Base-by-base conservation (phyloP, 2,797 vertebrate species). In the Eutrigla gurnardus region DNA sequence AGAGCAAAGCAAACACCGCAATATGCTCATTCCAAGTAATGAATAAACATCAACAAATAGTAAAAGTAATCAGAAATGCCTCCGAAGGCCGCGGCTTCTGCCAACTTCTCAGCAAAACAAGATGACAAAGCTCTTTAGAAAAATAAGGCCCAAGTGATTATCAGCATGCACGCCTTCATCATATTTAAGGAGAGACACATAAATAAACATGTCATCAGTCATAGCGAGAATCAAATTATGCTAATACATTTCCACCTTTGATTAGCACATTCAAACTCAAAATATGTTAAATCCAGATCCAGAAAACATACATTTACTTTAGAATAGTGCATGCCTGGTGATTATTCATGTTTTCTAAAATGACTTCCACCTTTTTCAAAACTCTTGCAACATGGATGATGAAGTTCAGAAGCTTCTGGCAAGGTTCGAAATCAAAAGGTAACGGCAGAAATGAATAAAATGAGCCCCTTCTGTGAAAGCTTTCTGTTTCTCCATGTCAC, bases 141-240 rank as follows among this genome's bases (percentile, higher is more conserved):
- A 52, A 70, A 81, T 25, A 78, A 57, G 59, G 62, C 65, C 13
- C 1, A 7, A 76, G 68, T 86, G 79, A 90, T 89, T 70, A 88
- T 79, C 65, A 66, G 79, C 77, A 49, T 45, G 57, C 42, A 46
- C 0, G 50, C n/a, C 70, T 65, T 75, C 70, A 59, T 82, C 82
- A 71, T 75, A 75, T 42, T 76, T 63, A 75, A 55, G 47, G n/a
- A 68, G 43, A 78, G 45, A 64, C 49, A 78, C 72, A 80, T 86
- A 83, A 84, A 89, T 83, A 85, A 86, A 88, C 75, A 84, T 87
- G 82, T 82, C 85, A 86, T 84, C 82, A 86, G 58, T 63, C 70
- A 68, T 17, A 68, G 65, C 5, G 5, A 73, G 67, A 54, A 63
- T 73, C 78, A 39, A 81, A 75, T 81, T 77, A 86, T 82, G 78